Base-by-base conservation (phyloP, 2,797 vertebrate species). In the Pterois miles region DNA sequence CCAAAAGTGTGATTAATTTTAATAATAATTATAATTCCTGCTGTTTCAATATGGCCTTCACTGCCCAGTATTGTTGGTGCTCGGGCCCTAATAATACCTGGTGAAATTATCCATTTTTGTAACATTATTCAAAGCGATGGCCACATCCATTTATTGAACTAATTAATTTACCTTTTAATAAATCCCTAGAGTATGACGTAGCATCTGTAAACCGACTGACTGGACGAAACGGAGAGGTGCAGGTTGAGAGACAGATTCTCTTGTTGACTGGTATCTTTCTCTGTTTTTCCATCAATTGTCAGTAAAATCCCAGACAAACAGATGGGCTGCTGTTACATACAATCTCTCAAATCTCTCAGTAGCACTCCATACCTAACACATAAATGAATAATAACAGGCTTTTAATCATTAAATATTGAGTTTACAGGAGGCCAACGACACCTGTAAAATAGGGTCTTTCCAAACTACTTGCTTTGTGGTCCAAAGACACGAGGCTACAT, bases 311-410 rank as follows among this genome's bases (percentile, higher is more conserved):
- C 29, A 11, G 50, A 29, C 25, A 75, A 71, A 79, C 50, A 58
- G 80, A 68, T 65, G 38, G 54, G 2, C 43, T 67, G 40, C 36
- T 68, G 57, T 60, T 71, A 70, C 27, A 65, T 72, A 76, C 46
- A 9, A 54, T 34, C 13, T 16, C n/a, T 52, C 8, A 18, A 23
- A 66, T 52, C 43, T 57, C 6, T 48, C 22, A 69, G 64, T 8
- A 20, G 56, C 46, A 50, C n/a, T 64, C 40, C 46, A 31, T 59
- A 25, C 43, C 54, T 25, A 25, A 27, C 16, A 59, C 11, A 36
- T 23, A n/a, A 56, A 48, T 36, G 4, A 36, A 36, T 60, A 22
- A 60, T 36, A 40, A 27, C 13, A 40, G 23, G 4, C 31, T 63
- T 74, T 64, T 65, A 20, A 68, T 67, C 8, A 31, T 34, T 5